A percentile compares a stretch with the other conserved stretches of the same genome.
These are phyloP conservation scores for Elymnias hypermnestra DNA, from an alignment of 1,140 invertebrate genomes.

Conservation along the genomic window DNA sequence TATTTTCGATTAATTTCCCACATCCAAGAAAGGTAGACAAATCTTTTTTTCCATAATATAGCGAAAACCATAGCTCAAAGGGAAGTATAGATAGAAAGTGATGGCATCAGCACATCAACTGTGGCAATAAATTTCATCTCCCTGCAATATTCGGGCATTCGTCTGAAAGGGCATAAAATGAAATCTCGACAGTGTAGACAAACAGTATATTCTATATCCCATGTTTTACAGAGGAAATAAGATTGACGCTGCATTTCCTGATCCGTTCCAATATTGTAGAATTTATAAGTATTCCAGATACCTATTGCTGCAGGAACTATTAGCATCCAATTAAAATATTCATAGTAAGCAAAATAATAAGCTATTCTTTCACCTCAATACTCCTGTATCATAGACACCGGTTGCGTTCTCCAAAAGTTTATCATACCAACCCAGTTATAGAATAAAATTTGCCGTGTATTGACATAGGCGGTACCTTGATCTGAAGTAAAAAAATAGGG, in stretches of 20 bases:
- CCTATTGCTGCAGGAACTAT: slow-evolving; percentile 3
- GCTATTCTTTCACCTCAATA: slow-evolving; percentile 22
- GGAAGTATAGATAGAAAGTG: neutral
- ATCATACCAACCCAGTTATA: slow-evolving; percentile 17
- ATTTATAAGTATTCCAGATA: neutral
- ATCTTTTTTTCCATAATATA: slow-evolving; percentile 15
- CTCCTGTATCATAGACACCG: slow-evolving; percentile 21
- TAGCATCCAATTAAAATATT: slow-evolving; percentile 13
- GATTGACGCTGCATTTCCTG: no score
- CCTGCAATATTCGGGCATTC: neutral
- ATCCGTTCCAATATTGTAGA: neutral
- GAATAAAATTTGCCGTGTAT: slow-evolving; percentile 18
- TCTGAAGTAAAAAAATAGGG: slow-evolving; percentile 21
- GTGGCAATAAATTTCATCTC: neutral
- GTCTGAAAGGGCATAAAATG: neutral
- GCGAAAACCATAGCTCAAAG: slow-evolving; percentile 7
- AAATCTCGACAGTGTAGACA: neutral
- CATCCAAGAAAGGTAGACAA: slow-evolving; percentile 17
- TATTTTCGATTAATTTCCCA: slow-evolving; percentile 17
- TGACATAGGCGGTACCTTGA: slow-evolving; percentile 13
- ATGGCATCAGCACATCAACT: neutral
- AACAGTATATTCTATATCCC: neutral
- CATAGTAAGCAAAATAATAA: slow-evolving; percentile 16
- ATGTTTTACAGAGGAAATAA: no score
- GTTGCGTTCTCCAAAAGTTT: slow-evolving; percentile 18